Evolutionary conservation across 2,888 invertebrate species (phyloP), one percentile per base, ranked within the genome.

Genomic region (Ceriagrion tenellum): DNA sequence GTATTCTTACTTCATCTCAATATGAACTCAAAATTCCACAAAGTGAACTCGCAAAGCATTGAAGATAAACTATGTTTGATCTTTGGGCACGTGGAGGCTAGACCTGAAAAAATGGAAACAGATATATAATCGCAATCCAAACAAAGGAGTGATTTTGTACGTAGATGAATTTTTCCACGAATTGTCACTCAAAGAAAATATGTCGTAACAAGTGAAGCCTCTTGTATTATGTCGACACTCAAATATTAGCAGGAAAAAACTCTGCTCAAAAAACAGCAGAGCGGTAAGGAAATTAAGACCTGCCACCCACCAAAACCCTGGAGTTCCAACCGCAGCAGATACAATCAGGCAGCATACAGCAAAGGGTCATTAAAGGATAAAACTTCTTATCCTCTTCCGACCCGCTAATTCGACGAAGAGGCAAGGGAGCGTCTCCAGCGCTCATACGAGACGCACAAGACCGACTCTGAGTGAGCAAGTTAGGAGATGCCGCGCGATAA

Each of bases 381-480:
- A 69, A 69, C 69, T 69, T 69, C 69, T 69, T 69, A 69, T 69
- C 69, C 69, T 26, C 69, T 69, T 26, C 69, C 69, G 69, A 69
- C 69, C 69, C 69, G 69, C 69, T 69, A 69, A 69, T 69, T 69
- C 69, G 69, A 23, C 69, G 69, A 59, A 59, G 13, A 13, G 59
- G 0, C 18, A 59, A 59, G 47, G 69, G 26, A 8, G 69, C 23
- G 69, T 69, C 69, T 20, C 26, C 69, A 20, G 26, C n/a, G 4
- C n/a, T n/a, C 69, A 10, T 47, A 20, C 3, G 59, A 59, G 20
- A 59, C 16, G 59, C 59, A 59, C 12, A 59, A 12, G 59, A 59
- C 59, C 59, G 26, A n/a, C 23, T 3, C 69, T 26, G 69, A 69
- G 69, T 69, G 12, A 69, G 69, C 69, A 69, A 69, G 26, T 26